phyloP scores from a whole-genome alignment of 2,888 invertebrate genomes.

The Hemicrepidius hirtus region DNA sequence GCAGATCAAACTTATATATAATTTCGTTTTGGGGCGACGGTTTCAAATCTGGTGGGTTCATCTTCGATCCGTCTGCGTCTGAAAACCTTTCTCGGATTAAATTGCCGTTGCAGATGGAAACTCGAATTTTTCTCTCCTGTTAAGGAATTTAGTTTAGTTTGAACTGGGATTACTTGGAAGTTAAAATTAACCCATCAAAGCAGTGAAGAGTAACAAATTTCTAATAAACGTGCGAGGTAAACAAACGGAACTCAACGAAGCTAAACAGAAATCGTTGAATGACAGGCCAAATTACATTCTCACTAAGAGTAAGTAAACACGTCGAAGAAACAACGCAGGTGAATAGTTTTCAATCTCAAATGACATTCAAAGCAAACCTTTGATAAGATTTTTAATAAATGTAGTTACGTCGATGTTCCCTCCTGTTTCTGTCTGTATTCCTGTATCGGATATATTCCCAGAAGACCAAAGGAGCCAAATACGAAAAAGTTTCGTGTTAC shows the following conservation, averaged over 20 bases:
- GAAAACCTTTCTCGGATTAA: background rate
- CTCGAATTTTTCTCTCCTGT: no score
- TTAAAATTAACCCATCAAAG: conserved; percentile 19
- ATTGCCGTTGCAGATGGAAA: no score
- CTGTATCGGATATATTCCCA: conserved; percentile 10
- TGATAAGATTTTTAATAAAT: background rate
- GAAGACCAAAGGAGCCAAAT: background rate
- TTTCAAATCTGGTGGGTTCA: background rate
- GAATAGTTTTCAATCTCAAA: background rate
- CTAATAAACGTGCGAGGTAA: conserved; percentile 27
- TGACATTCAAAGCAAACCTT: background rate
- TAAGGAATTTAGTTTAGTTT: no score
- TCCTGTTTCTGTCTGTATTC: no score
- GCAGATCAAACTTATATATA: conserved; percentile 12
- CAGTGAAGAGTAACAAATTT: conserved; percentile 26
- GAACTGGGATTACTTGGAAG: background rate
- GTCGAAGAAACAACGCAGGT: background rate
- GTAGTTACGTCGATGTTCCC: background rate
- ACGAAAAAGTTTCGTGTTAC: conserved; percentile 5
- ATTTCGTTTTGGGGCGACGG: background rate
- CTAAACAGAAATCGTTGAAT: conserved; percentile 27
- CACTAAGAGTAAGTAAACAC: conserved; percentile 17
- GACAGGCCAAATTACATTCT: conserved; percentile 28
- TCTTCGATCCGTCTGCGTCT: conserved; percentile 22
- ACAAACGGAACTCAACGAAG: conserved; percentile 24